Percentiles rank a stretch among this genome's conserved stretches.
phyloP scores from a whole-genome alignment of 2,797 vertebrate species.

The Siniperca scherzeri region DNA sequence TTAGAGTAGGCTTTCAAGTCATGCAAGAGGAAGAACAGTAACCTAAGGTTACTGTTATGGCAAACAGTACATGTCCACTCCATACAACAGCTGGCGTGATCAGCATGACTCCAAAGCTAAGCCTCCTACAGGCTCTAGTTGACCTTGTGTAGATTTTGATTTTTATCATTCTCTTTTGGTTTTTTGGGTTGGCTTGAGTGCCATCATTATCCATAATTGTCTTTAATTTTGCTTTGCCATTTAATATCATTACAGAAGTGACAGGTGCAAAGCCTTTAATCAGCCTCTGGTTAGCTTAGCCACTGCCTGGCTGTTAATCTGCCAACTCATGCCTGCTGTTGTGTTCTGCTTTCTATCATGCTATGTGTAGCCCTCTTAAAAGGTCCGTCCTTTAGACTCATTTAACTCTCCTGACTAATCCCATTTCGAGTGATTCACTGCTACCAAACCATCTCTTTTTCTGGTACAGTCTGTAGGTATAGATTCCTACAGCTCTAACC shows the following conservation, averaged over 20 bases:
- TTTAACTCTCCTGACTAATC: slow-evolving; percentile 60
- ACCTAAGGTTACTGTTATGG: not conserved
- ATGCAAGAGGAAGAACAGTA: not conserved
- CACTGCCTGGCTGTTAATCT: slow-evolving; percentile 67
- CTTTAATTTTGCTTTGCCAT: slow-evolving; percentile 76
- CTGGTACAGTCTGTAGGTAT: slow-evolving; percentile 12
- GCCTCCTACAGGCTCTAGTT: slow-evolving; percentile 20
- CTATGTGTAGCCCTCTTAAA: slow-evolving; percentile 55
- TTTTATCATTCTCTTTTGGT: slow-evolving; percentile 36
- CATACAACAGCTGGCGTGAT: slow-evolving; percentile 54
- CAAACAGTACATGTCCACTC: slow-evolving; percentile 24
- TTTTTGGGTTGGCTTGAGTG: slow-evolving; percentile 43
- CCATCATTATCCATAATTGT: slow-evolving; percentile 78
- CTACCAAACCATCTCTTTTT: slow-evolving; percentile 41
- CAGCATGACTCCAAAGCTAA: slow-evolving; percentile 30
- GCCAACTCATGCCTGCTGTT: slow-evolving; percentile 67
- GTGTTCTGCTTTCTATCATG: slow-evolving; percentile 56
- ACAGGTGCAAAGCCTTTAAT: slow-evolving; percentile 86
- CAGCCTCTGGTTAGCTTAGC: slow-evolving; percentile 72
- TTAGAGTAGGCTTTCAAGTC: not conserved
- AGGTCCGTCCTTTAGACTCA: slow-evolving; percentile 59
- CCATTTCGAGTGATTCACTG: slow-evolving; percentile 44
- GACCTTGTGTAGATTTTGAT: slow-evolving; percentile 20
- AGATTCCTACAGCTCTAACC: slow-evolving; percentile 6
- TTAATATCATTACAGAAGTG: slow-evolving; percentile 82